A percentile compares a stretch with the other conserved stretches of the same genome.
phyloP scores from a whole-genome alignment of 2,797 vertebrate genomes.

The Lerista edwardsae region DNA sequence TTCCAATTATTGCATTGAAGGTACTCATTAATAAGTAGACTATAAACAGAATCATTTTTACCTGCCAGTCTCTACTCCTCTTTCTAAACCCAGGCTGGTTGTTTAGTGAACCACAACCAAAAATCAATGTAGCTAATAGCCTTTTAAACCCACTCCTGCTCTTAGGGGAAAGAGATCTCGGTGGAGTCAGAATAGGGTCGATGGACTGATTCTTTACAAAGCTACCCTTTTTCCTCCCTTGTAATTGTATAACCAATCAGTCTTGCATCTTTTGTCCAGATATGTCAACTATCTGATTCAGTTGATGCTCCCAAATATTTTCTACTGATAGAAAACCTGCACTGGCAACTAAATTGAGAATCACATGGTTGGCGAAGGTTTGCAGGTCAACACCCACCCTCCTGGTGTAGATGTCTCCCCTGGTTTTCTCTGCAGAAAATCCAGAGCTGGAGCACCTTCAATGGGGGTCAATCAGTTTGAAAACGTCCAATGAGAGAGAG shows the following conservation, averaged over 20 bases:
- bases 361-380: too few relatives aligned
- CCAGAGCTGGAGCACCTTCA: not conserved
- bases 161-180: not conserved
- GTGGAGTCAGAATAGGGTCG: not conserved
- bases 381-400: too few relatives aligned
- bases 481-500: too few relatives aligned
- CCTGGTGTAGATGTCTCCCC: too few relatives aligned
- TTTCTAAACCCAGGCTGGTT: constrained; percentile 44
- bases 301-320: not conserved
- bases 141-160: fast-evolving
- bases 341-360: not conserved
- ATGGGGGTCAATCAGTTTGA: too few relatives aligned
- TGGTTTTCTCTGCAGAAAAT: too few relatives aligned
- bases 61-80: constrained; percentile 38
- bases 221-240: not conserved
- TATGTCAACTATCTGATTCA: not conserved
- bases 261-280: not conserved
- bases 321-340: not conserved
- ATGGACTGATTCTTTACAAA: not conserved
- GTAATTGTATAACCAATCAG: not conserved
- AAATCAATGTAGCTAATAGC: constrained; percentile 12
- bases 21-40: constrained; percentile 65
- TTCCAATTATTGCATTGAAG: constrained; percentile 68
- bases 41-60: constrained; percentile 59
- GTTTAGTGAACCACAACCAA: constrained; percentile 41